A percentile compares a stretch with the other conserved stretches of the same genome.
phyloP scores from a whole-genome alignment of 2,113 vertebrate species.

The Ammodytes marinus region DNA sequence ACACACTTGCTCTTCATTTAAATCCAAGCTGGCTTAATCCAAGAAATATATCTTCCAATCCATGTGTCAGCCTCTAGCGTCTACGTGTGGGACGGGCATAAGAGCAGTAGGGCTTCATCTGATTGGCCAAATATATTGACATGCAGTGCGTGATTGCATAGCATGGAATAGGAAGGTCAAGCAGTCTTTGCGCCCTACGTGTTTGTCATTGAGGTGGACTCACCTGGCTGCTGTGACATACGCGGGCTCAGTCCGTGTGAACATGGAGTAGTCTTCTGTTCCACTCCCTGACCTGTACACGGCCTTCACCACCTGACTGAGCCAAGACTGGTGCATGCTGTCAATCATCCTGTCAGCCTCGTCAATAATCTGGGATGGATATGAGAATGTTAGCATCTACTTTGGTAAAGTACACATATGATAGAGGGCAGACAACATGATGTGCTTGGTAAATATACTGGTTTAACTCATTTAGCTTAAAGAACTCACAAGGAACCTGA shows the following conservation, averaged over 20 bases:
- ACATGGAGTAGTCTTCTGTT: slow-evolving; percentile 62
- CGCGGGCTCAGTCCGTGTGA: slow-evolving; percentile 83
- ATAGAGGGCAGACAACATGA: background rate
- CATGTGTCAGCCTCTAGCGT: too few relatives aligned
- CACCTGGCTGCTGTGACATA: slow-evolving; percentile 90
- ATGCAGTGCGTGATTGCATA: too few relatives aligned
- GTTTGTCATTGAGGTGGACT: background rate
- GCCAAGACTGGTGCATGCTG: slow-evolving; percentile 96
- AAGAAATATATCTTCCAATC: too few relatives aligned
- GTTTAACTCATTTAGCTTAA: background rate
- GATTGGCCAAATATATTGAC: too few relatives aligned
- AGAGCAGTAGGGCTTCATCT: too few relatives aligned
- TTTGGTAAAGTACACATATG: background rate
- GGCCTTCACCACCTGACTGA: slow-evolving; percentile 88
- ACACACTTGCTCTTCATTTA: too few relatives aligned
- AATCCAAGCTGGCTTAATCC: too few relatives aligned
- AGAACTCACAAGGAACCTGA: slow-evolving; percentile 91
- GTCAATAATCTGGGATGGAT: slow-evolving; percentile 88
- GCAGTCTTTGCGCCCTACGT: too few relatives aligned
- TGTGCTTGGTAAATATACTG: background rate
- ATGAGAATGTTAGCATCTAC: background rate
- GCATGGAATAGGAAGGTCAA: too few relatives aligned
- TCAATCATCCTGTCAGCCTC: slow-evolving; percentile 98
- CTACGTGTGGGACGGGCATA: too few relatives aligned
- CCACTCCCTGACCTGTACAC: slow-evolving; percentile 75